Percentiles rank a stretch among this genome's conserved stretches.
These are phyloP conservation scores for Parambassis ranga DNA, from an alignment of 2,797 vertebrate genomes.

Conservation along the genomic window DNA sequence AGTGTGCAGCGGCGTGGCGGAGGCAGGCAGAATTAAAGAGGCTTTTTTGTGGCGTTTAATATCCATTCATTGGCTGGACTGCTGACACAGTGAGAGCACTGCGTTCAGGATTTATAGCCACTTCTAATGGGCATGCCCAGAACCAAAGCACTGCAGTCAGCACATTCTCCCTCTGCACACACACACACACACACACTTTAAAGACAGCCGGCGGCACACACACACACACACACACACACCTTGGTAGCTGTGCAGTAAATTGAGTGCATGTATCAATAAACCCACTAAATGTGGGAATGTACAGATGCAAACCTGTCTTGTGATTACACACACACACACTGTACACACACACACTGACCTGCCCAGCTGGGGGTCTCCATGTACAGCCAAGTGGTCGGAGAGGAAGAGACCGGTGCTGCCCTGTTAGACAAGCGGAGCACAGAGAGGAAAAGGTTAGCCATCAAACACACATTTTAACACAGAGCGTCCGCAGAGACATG, in stretches of 20 bases:
- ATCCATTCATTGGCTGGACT: conserved; percentile 88
- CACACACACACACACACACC: conserved; percentile 4
- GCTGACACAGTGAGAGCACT: conserved; percentile 86
- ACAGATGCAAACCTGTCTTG: conserved; percentile 1
- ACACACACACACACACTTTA: conserved; percentile 55
- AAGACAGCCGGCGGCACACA: conserved; percentile 32
- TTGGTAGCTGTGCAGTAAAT: conserved; percentile 15
- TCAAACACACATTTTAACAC: neutral
- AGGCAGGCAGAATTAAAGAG: conserved; percentile 84
- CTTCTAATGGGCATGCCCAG: conserved; percentile 82
- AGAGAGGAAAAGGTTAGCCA: neutral
- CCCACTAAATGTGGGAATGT: neutral
- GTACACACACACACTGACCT: conserved; percentile 53
- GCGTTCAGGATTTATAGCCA: conserved; percentile 84
- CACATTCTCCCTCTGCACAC: conserved; percentile 66
- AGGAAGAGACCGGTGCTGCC: conserved; percentile 18
- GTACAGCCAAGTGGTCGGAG: conserved; percentile 47
- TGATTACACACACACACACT: conserved; percentile 12
- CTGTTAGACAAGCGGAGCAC: conserved; percentile 37
- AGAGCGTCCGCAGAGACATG: neutral
- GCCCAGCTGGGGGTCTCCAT: conserved; percentile 72
- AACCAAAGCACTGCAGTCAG: conserved; percentile 82
- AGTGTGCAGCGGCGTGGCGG: conserved; percentile 50
- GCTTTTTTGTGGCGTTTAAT: conserved; percentile 87
- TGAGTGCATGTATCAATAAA: conserved; percentile 26